Percentiles rank a stretch among this genome's conserved stretches.
Evolutionary conservation across 2,888 invertebrate genomes (phyloP).

Genomic region (Leptinotarsa rubiginosa): DNA sequence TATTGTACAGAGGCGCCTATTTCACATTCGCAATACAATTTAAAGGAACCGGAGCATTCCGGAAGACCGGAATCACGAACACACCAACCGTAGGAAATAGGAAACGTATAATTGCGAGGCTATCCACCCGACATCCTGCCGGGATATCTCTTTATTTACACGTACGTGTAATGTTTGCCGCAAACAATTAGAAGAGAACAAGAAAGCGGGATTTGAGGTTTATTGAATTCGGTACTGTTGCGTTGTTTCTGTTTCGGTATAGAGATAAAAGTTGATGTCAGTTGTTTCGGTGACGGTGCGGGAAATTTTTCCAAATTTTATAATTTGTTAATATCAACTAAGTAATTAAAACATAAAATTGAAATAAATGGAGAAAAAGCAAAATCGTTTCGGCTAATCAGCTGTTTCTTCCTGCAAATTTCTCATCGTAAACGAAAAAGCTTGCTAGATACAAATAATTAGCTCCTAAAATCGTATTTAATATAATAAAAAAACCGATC

Average conservation of each 20-base stretch:
- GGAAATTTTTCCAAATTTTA: too few relatives aligned
- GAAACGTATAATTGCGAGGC: conserved; percentile 52
- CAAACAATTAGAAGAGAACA: conserved; percentile 28
- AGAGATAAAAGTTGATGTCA: too few relatives aligned
- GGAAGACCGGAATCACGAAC: conserved; percentile 49
- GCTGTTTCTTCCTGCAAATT: too few relatives aligned
- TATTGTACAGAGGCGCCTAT: conserved; percentile 19
- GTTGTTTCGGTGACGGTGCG: too few relatives aligned
- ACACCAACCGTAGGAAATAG: conserved; percentile 49
- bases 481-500: too few relatives aligned
- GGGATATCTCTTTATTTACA: conserved; percentile 42
- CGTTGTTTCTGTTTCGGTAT: not conserved
- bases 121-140: conserved; percentile 49
- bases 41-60: conserved; percentile 43
- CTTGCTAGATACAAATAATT: too few relatives aligned
- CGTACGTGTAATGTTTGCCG: conserved; percentile 33
- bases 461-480: too few relatives aligned
- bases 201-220: not conserved
- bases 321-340: too few relatives aligned
- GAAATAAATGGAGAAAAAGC: too few relatives aligned
- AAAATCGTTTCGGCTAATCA: too few relatives aligned
- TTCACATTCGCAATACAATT: conserved; percentile 42
- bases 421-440: too few relatives aligned
- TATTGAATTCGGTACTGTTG: conserved; percentile 17
- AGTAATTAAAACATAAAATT: too few relatives aligned